Evolutionary conservation across 2,113 vertebrate genomes (phyloP), one percentile per base, ranked within the genome.

Genomic region (Catharus bicknelli): DNA sequence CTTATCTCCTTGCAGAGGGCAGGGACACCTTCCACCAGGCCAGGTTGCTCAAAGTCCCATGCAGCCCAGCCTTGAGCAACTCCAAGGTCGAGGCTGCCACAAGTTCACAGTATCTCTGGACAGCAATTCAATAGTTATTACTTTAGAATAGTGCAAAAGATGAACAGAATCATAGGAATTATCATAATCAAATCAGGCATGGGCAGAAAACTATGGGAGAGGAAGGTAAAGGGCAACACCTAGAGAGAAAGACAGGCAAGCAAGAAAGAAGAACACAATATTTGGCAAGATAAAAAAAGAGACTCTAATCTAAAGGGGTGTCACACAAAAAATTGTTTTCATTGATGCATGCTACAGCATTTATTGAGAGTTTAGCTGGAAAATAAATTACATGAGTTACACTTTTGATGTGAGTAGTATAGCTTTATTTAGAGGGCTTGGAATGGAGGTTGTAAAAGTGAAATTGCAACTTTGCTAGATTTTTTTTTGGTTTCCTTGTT

Each of bases 191-290:
- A 87, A 59, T 32, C 6, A 57, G 27, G 12, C 7, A 17, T 16
- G 16, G n/a, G 2, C 16, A 61, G 22, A 2, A 79, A 84, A 45
- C 6, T 13, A 3, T n/a, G 9, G 19, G 32, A 64, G 11, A 26
- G 11, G 12, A 61, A 66, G 16, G 5, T 14, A 62, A 57, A 53
- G 11, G 75, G 9, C 18, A 82, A 19, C 4, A 77, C 7, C 10
- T 34, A 14, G 45, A 86, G 29, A 77, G 16, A 82, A 70, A 62
- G 48, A 20, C 2, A 34, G 26, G 23, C 30, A 63, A 75, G 19
- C 9, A 19, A 48, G 30, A 74, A 45, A 21, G 38, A 85, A 72
- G 57, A 67, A 20, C 0, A 0, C 16, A 42, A 5, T 3, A 9
- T 75, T 43, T 72, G 30, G 12, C 18, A 25, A 40, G 3, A 16